These are phyloP conservation scores for Recurvirostra avosetta DNA, from an alignment of 2,113 vertebrate genomes.

Conservation along the genomic window DNA sequence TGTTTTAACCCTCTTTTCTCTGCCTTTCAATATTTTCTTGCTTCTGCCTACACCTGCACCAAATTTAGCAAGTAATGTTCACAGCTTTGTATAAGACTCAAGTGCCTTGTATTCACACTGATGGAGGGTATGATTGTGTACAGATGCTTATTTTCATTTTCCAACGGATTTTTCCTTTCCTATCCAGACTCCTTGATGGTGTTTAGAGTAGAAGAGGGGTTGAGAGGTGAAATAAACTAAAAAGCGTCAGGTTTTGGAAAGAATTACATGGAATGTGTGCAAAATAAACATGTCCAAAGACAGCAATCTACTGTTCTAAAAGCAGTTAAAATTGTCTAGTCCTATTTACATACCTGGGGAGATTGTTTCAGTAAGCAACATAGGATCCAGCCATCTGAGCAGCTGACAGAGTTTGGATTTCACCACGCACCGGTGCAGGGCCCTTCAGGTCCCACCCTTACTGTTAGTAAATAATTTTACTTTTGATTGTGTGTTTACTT, in stretches of 20 bases:
- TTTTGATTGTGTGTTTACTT: background rate
- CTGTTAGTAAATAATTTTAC: background rate
- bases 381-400: background rate
- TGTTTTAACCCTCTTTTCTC: background rate
- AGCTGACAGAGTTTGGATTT: background rate
- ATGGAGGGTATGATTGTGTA: background rate
- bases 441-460: background rate
- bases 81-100: slow-evolving; percentile 27
- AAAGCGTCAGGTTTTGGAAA: background rate
- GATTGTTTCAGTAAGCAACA: background rate
- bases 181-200: background rate
- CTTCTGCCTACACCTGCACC: slow-evolving; percentile 46
- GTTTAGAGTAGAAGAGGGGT: background rate
- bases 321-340: slow-evolving; percentile 7
- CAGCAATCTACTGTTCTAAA: slow-evolving; percentile 45
- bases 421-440: background rate
- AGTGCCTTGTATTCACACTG: slow-evolving; percentile 14
- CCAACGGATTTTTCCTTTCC: background rate
- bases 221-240: slow-evolving; percentile 41
- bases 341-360: background rate
- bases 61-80: slow-evolving; percentile 27
- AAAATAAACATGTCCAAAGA: slow-evolving; percentile 43
- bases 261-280: background rate
- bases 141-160: slow-evolving; percentile 35
- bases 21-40: background rate